Evolutionary conservation across 2,888 invertebrate genomes (phyloP), one percentile per base, ranked within the genome.

Genomic region (Sclerodermus sp.): DNA sequence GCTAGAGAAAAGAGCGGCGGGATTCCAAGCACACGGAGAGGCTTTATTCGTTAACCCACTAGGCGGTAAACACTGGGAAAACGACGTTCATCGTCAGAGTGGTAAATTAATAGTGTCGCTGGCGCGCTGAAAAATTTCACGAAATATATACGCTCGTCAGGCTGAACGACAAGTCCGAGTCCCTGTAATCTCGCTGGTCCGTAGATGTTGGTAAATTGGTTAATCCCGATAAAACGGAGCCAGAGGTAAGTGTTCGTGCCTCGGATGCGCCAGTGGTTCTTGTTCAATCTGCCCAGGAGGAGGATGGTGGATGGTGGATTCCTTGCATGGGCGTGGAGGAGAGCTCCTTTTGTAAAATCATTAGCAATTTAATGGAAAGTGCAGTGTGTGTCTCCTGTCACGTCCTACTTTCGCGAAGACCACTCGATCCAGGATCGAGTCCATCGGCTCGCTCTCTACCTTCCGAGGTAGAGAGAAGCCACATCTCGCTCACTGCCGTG

Each of bases 321-420:
- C 23, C 23, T 5, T 8, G 23, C 8, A 23, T 23, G 23, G 23
- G 23, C 23, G 23, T 23, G 23, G 23, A 23, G 8, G 23, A 23
- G 8, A 3, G 1, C 30, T n/a, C 23, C 36, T 43, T 44, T 44
- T 43, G 44, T 51, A 52, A 59, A 54, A 58, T 58, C 49, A 59
- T 63, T 57, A 59, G 53, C 49, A 55, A 58, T 62, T 64, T 59
- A 52, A 58, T 56, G 59, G 51, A 59, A 52, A 61, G 46, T 45
- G 45, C 49, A 32, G 18, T 31, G 43, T 18, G 55, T 45, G 40
- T 55, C 29, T 23, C 34, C 36, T 31, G 45, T 52, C 45, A 37
- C 45, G 39, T 57, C 40, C 48, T 38, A 55, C 46, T 55, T 52
- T 52, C 39, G 30, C 34, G 12, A 45, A 23, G 46, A 16, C 43